These are phyloP conservation scores for Megalops atlanticus DNA, from an alignment of 2,113 vertebrate species.

Conservation along the genomic window DNA sequence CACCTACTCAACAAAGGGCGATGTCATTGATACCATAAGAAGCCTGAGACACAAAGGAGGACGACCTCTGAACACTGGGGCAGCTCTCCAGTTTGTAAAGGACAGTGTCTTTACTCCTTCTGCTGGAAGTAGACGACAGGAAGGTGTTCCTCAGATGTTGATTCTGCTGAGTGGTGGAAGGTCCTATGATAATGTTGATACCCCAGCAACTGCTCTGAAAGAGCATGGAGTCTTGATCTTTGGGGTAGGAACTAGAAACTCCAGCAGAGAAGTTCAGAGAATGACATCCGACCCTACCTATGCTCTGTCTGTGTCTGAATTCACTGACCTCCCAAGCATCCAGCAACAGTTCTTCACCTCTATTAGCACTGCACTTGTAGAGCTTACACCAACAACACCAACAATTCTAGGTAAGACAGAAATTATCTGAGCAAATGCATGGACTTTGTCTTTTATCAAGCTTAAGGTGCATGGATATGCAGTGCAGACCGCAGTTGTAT, in stretches of 20 bases:
- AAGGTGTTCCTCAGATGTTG: conserved; percentile 51
- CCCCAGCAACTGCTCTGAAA: background rate
- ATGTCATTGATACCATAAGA: conserved; percentile 74
- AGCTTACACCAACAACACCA: background rate
- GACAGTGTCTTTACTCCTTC: conserved; percentile 73
- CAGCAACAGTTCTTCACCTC: background rate
- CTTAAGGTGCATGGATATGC: too few relatives aligned
- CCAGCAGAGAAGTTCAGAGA: background rate
- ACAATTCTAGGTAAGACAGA: background rate
- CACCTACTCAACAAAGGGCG: conserved; percentile 63
- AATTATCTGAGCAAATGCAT: too few relatives aligned
- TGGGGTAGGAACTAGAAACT: background rate
- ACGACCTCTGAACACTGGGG: conserved; percentile 77
- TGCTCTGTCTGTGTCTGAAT: background rate
- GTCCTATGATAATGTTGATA: conserved; percentile 23
- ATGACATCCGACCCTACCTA: background rate
- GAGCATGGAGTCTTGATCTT: background rate
- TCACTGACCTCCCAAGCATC: background rate
- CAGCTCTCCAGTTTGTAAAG: conserved; percentile 75
- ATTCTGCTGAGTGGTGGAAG: conserved; percentile 48
- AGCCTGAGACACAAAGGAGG: conserved; percentile 81
- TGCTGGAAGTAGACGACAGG: conserved; percentile 63
- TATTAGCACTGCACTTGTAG: background rate
- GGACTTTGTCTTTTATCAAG: too few relatives aligned
- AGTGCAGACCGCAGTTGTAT: too few relatives aligned